These are phyloP conservation scores for Mesocentrotus franciscanus DNA, from an alignment of 53 echinoderm and acorn worm species.

Conservation along the genomic window DNA sequence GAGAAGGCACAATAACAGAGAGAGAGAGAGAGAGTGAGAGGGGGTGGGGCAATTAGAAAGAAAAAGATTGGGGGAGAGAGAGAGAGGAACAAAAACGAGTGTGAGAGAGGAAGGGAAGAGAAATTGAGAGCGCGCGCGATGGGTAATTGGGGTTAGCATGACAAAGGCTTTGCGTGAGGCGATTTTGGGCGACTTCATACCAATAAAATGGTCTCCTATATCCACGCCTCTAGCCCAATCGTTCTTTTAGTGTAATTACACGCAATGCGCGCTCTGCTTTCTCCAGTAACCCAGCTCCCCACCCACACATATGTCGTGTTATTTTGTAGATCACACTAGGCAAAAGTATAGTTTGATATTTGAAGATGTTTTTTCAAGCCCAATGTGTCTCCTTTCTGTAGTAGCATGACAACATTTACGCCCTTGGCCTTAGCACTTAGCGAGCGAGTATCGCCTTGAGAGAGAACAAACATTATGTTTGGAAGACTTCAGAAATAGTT, in stretches of 20 bases:
- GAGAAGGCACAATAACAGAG: neutral
- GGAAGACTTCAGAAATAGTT: neutral
- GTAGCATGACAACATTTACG: neutral
- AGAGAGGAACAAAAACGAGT: neutral
- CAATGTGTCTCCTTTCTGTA: neutral
- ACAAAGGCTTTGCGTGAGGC: slow-evolving; percentile 15
- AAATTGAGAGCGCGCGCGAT: neutral
- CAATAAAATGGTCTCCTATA: neutral
- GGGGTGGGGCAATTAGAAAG: neutral
- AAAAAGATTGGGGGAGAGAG: neutral
- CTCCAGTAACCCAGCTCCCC: neutral
- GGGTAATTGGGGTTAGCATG: neutral
- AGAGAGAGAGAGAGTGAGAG: neutral
- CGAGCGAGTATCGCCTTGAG: neutral
- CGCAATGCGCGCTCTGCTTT: neutral
- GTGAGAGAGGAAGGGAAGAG: neutral
- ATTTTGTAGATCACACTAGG: neutral
- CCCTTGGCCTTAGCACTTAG: slow-evolving; percentile 14
- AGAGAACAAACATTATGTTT: slow-evolving; percentile 12
- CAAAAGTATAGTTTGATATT: neutral
- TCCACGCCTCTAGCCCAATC: neutral
- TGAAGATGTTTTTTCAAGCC: slow-evolving; percentile 6
- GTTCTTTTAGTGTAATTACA: slow-evolving; percentile 22
- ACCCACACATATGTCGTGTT: neutral
- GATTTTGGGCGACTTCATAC: slow-evolving; percentile 33